Base-by-base conservation (phyloP, 2,113 vertebrate genomes). In the Mirza zaza region DNA sequence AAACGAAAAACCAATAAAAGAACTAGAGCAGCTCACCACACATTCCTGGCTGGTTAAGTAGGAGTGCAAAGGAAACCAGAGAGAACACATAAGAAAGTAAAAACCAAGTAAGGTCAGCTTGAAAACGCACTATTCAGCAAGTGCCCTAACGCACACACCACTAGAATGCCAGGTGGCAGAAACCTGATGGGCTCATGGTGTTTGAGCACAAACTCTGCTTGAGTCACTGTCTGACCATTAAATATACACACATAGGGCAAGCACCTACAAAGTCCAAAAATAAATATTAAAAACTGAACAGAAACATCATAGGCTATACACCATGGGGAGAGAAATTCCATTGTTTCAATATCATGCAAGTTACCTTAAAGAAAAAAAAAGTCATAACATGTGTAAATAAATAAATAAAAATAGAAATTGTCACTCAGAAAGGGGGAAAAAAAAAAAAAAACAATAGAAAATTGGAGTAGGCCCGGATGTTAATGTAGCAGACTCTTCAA, bases 131-230 rank as follows among this genome's bases (percentile, higher is more conserved):
- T 55, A 17, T 45, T 61, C 39, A 21, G 6, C 14, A 25, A 4
- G 14, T 14, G 3, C 71, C 27, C 15, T n/a, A 23, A 32, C 0
- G 1, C 15, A 55, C n/a, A 21, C 10, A 14, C 0, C 23, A 27
- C 76, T 1, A 59, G 23, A 23, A 52, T 0, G 23, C 32, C 12
- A 55, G 8, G 45, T 17, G 25, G 17, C 63, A 34, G 14, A 86
- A 61, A 50, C 27, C 36, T 18, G 36, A n/a, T 0, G 29, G n/a
- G 29, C 27, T 71, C n/a, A 29, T 57, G 29, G 13, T 55, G 15
- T 20, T 13, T 36, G 65, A 70, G 6, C 21, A 36, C n/a, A 79
- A 25, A 76, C 7, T 8, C 50, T 61, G 42, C 52, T 39, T n/a
- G 32, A 42, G 61, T 50, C 61, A 20, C 0, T 34, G 39, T 42